These are phyloP conservation scores for Galleria mellonella DNA, from an alignment of 1,140 invertebrate species.

Conservation along the genomic window DNA sequence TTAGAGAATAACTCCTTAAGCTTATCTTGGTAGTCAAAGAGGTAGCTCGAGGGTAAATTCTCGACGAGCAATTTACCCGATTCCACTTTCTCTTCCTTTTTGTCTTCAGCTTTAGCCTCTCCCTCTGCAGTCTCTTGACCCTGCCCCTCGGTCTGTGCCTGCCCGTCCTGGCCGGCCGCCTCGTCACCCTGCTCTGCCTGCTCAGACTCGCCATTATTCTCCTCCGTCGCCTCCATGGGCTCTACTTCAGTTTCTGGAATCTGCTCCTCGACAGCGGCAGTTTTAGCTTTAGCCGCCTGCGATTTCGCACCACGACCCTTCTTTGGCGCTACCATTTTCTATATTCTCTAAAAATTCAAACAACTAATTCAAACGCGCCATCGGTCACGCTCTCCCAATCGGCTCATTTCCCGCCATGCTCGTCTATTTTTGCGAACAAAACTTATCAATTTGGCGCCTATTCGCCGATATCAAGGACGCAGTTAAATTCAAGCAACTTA, in stretches of 20 bases:
- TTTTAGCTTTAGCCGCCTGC: slow-evolving; percentile 43
- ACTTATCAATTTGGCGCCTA: slow-evolving; percentile 45
- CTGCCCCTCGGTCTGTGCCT: slow-evolving; percentile 25
- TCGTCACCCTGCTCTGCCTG: slow-evolving; percentile 24
- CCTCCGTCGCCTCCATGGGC: slow-evolving; percentile 32
- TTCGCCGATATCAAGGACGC: slow-evolving; percentile 43
- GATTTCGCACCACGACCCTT: slow-evolving; percentile 59
- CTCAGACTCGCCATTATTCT: slow-evolving; percentile 52
- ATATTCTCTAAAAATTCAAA: slow-evolving; percentile 16
- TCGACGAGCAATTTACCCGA: slow-evolving; percentile 68
- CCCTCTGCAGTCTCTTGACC: slow-evolving; percentile 23
- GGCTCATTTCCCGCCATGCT: slow-evolving; percentile 29
- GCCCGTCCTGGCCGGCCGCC: slow-evolving; percentile 6
- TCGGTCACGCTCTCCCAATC: slow-evolving; percentile 16
- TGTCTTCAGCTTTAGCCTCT: slow-evolving; percentile 37
- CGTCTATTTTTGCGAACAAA: slow-evolving; percentile 25
- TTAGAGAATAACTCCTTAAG: slow-evolving; percentile 67
- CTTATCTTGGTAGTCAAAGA: slow-evolving; percentile 68
- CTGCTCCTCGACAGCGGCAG: slow-evolving; percentile 27
- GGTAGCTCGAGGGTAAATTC: slow-evolving; percentile 61
- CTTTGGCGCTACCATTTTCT: slow-evolving; percentile 61
- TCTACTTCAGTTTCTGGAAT: slow-evolving; percentile 33
- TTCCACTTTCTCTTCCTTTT: slow-evolving; percentile 59
- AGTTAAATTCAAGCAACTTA: slow-evolving; percentile 32
- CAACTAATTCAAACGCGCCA: slow-evolving; percentile 10